These are phyloP conservation scores for Indicator indicator DNA, from an alignment of 2,113 vertebrate species.

Conservation along the genomic window DNA sequence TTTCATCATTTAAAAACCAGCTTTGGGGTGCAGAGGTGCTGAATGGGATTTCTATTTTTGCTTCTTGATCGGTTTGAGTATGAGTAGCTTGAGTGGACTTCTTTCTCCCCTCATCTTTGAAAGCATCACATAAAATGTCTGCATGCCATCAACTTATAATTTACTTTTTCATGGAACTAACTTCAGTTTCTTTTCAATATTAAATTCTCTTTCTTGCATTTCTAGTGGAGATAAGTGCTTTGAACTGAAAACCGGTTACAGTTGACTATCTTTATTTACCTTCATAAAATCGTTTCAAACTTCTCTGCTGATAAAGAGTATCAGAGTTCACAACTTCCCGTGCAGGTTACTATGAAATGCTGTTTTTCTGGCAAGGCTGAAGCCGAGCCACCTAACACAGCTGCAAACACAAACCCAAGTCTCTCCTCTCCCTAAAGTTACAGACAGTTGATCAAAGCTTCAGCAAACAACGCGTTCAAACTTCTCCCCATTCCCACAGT, in stretches of 20 bases:
- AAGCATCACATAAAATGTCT: background rate
- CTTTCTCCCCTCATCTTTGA: background rate
- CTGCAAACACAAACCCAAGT: background rate
- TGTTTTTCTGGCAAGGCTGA: background rate
- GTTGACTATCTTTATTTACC: background rate
- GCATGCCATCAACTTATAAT: background rate
- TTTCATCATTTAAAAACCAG: background rate
- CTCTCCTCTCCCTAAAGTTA: background rate
- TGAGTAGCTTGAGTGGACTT: background rate
- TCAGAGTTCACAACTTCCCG: background rate
- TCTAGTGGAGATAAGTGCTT: background rate
- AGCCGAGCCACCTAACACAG: background rate
- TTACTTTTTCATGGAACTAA: background rate
- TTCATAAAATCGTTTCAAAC: background rate
- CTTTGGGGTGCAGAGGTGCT: background rate
- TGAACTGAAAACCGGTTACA: background rate
- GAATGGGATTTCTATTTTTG: background rate
- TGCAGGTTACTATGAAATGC: background rate
- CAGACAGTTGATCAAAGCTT: slow-evolving; percentile 19
- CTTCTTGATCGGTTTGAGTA: background rate
- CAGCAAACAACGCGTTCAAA: background rate
- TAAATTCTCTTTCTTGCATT: background rate
- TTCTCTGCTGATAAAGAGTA: background rate
- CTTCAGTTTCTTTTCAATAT: background rate
- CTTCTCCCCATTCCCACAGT: slow-evolving; percentile 34